Evolutionary conservation across 2,888 invertebrate species (phyloP), one percentile per base, ranked within the genome.

Genomic region (Dicroscelio sp.): DNA sequence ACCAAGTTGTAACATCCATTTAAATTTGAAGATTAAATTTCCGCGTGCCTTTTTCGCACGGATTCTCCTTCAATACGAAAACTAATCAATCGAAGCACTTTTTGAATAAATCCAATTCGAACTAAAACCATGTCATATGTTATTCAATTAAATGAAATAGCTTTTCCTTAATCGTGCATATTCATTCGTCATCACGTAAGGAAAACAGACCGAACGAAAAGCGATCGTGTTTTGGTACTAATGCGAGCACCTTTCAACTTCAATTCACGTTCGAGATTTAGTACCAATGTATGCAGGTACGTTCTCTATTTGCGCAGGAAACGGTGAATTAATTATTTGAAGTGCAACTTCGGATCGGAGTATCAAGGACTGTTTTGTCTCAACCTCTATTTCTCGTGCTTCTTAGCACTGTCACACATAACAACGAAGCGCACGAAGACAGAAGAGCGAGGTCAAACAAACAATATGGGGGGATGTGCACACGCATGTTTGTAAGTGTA

Each of bases 401-500:
- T 73, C 89, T 87, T 82, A 88, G 80, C 88, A 58, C 82, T 63
- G 90, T 84, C 60, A 71, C 85, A 89, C 71, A 58, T 87, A 86
- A 92, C 89, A 88, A 80, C 90, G 65, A 84, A 75, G 86, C 89
- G 79, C 92, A 90, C 86, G 86, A 86, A 92, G 93, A 88, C 67
- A 86, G 89, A 91, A 89, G 92, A 94, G 95, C 93, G 94, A 94
- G 95, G 94, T 94, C 93, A 94, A 94, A 95, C 93, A 95, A 95
- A 95, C 95, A 95, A 94, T 93, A 94, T 78, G 93, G 92, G n/a
- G n/a, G 93, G 93, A 92, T 93, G 88, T 80, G 78, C 82, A 60
- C 33, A 79, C 79, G 86, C 86, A 83, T 63, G 84, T 71, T 69
- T 71, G 63, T 60, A 69, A 48, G 52, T 55, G 92, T 88, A 92